Evolutionary conservation across 2,113 vertebrate species (phyloP).

Genomic region (Rhea americana): DNA sequence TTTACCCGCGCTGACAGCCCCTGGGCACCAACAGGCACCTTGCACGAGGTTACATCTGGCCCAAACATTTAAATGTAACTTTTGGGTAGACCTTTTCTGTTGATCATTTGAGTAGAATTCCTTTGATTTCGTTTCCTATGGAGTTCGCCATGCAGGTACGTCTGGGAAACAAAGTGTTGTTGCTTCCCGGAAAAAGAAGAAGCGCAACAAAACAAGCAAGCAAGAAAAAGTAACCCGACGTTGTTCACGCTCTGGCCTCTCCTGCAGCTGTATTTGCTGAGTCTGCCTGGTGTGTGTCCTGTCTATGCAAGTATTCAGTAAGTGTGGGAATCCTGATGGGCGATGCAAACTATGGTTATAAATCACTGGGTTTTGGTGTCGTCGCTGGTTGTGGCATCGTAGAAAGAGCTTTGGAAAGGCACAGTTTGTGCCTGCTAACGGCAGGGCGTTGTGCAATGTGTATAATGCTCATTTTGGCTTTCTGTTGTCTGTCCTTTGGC

Average conservation of each 20-base stretch:
- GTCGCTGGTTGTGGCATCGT: neutral
- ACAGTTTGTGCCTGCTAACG: neutral
- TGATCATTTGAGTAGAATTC: neutral
- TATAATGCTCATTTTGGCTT: neutral
- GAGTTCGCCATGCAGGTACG: neutral
- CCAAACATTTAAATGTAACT: too few species aligned
- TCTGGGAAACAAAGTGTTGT: neutral
- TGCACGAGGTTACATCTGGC: neutral
- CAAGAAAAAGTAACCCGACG: too few species aligned
- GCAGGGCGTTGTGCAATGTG: neutral
- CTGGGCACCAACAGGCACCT: neutral
- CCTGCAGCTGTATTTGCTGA: neutral
- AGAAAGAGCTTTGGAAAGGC: neutral
- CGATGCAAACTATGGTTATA: neutral
- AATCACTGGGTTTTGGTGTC: neutral
- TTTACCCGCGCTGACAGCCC: neutral
- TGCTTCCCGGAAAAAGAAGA: neutral
- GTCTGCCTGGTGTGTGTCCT: rapidly evolving
- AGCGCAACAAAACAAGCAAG: neutral
- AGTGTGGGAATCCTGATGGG: neutral
- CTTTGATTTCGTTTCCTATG: neutral
- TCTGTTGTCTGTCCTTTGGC: neutral
- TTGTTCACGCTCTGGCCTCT: neutral
- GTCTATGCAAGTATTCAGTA: neutral
- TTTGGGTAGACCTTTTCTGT: neutral